Base-by-base conservation (phyloP, 2,888 invertebrate genomes). In the Galerucella pusilla region DNA sequence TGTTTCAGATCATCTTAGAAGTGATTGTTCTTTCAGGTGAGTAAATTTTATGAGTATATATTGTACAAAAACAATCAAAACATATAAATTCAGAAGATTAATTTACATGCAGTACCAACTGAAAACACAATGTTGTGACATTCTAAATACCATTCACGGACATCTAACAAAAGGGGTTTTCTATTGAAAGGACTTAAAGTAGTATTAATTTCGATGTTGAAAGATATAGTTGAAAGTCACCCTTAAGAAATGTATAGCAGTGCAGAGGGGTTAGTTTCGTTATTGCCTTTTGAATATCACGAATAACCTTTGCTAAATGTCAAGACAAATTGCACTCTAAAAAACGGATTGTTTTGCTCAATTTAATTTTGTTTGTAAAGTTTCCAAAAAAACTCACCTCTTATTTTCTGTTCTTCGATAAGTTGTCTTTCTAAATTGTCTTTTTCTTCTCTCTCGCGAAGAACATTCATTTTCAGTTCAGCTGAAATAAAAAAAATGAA, bases 401-500 rank as follows among this genome's bases (percentile, higher is more conserved):
- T 92, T 88, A 95, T 93, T 92, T 97, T 97, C 89, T 97, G 95
- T 89, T 98, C 97, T 86, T 97, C 97, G 82, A 94, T 90, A 78
- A 98, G 92, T 90, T 97, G 97, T 88, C 97, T 93, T 89, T 98
- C 97, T 85, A 97, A 89, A 85, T 94, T 96, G 89, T 97, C 97
- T 89, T 97, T 95, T 77, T 96, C 93, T 90, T 97, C 97, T 85
- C 97, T 90, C 89, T 98, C 97, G 85, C 97, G 91, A 80, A 97
- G 90, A 78, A 97, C 94, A 89, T 97, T 97, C 96, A 97, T 96
- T 90, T 97, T 97, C 83, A 98, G 90, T 90, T 98, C 97, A 87
- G 97, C 98, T 98, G 92, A 73, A 93, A 92, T 87, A 89, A 88
- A 83, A n/a, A 42, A 6, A 28, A 4, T 1, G 28, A 28, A 28